Conservation (phyloP, 2,113 vertebrate genomes). For the Porphyrio hochstetteri region DNA sequence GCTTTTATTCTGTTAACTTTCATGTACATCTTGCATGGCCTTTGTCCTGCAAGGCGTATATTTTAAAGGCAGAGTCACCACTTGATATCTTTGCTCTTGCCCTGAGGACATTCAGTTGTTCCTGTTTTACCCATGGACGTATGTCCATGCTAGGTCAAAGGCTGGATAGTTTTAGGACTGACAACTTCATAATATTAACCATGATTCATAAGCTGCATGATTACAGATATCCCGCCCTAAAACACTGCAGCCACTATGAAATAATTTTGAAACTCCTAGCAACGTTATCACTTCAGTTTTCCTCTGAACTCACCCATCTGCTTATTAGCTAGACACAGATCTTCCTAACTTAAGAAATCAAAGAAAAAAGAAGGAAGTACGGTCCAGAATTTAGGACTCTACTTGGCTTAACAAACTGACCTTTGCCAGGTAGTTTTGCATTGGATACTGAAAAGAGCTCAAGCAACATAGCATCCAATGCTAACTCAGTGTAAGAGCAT, state of each 20-base stretch:
- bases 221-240: constrained; percentile 39
- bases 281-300: constrained; percentile 61
- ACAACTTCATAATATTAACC: not conserved
- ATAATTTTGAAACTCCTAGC: constrained; percentile 62
- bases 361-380: not conserved
- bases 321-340: constrained; percentile 57
- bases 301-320: constrained; percentile 65
- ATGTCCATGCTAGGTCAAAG: not conserved
- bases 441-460: not conserved
- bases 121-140: not conserved
- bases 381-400: not conserved
- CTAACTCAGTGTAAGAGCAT: not conserved
- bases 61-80: not conserved
- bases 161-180: not conserved
- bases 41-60: not conserved
- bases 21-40: not conserved
- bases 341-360: constrained; percentile 14
- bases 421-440: not conserved
- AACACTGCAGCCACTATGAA: constrained; percentile 24
- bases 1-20: not conserved
- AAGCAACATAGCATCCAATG: not conserved
- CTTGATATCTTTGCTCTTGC: not conserved
- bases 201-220: constrained; percentile 20
- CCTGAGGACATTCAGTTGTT: not conserved
- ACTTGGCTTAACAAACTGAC: not conserved